Evolutionary conservation across 2,113 vertebrate species (phyloP).

Genomic region (Eretmodus cyanostictus): DNA sequence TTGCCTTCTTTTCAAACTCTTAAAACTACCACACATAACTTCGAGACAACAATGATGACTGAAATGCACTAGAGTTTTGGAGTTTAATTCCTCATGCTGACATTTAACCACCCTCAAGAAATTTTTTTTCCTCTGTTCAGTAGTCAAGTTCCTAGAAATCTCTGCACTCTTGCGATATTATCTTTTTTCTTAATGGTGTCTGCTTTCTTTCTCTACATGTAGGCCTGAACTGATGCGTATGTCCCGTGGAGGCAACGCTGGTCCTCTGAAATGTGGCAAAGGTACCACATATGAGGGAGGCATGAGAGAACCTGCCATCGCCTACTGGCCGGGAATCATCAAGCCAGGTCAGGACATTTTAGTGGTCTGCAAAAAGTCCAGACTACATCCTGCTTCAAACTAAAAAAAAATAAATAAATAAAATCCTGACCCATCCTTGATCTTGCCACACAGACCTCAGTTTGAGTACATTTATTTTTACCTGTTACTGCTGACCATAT

Average conservation of each 20-base stretch:
- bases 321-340: slow-evolving; percentile 85
- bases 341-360: slow-evolving; percentile 70
- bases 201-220: neutral
- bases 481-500: neutral
- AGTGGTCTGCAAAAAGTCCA: neutral
- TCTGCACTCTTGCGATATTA: neutral
- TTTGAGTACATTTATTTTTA: neutral
- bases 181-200: neutral
- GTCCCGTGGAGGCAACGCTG: slow-evolving; percentile 81
- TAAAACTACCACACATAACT: neutral
- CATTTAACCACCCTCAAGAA: neutral
- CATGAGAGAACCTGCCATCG: slow-evolving; percentile 86
- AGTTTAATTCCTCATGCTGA: neutral
- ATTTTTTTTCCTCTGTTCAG: rapidly evolving
- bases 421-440: neutral
- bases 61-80: neutral
- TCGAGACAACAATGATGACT: rapidly evolving
- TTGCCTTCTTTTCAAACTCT: neutral
- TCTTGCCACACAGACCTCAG: neutral
- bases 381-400: neutral
- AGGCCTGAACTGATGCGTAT: slow-evolving; percentile 87
- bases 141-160: neutral
- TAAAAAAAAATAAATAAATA: neutral
- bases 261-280: slow-evolving; percentile 88
- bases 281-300: slow-evolving; percentile 90